These are phyloP conservation scores for Nipponacmea schrenckii DNA, from an alignment of 2,888 invertebrate genomes.

Conservation along the genomic window DNA sequence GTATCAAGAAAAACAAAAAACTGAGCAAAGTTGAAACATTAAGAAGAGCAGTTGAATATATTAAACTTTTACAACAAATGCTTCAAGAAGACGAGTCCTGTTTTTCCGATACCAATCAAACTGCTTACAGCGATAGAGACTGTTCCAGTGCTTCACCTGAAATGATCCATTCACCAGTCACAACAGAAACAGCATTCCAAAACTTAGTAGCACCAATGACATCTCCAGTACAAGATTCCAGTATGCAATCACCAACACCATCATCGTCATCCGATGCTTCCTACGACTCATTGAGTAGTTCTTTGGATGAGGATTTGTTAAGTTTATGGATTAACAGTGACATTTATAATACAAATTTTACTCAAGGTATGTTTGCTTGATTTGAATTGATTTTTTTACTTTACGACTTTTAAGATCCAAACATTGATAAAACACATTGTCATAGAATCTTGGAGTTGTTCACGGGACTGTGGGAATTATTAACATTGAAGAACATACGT, in stretches of 20 bases:
- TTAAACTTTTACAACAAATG: slow-evolving; percentile 50
- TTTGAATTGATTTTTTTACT: too few species aligned
- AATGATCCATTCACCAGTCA: not conserved
- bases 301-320: not conserved
- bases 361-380: not conserved
- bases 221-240: not conserved
- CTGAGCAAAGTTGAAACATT: slow-evolving; percentile 66
- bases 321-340: not conserved
- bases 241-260: slow-evolving; percentile 2
- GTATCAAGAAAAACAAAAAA: slow-evolving; percentile 60
- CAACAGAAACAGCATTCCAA: not conserved
- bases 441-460: too few species aligned
- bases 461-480: too few species aligned
- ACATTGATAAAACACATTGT: too few species aligned
- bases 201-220: not conserved
- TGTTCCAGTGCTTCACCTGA: not conserved
- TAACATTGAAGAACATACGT: too few species aligned
- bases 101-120: not conserved
- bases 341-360: not conserved
- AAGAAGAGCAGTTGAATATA: slow-evolving; percentile 62
- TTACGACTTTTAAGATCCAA: too few species aligned
- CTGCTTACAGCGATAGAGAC: not conserved
- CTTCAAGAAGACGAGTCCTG: not conserved
- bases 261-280: not conserved
- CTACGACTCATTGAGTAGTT: slow-evolving; percentile 1